Percentiles rank a stretch among this genome's conserved stretches.
These are phyloP conservation scores for Bombus huntii DNA, from an alignment of 1,140 invertebrate genomes.

Conservation along the genomic window DNA sequence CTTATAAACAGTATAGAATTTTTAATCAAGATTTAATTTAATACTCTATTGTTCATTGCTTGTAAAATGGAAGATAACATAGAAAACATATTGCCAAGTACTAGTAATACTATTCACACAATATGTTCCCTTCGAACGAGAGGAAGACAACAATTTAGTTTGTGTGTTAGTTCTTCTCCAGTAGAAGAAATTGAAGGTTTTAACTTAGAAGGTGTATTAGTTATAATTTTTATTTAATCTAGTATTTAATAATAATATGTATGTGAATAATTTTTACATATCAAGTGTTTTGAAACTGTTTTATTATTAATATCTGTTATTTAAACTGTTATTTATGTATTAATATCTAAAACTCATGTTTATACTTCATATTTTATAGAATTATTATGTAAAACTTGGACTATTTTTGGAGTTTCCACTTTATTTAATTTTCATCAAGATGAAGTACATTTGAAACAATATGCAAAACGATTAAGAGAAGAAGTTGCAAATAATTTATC, in stretches of 20 bases:
- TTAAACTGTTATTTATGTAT: no score
- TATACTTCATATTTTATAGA: slow-evolving; percentile 38
- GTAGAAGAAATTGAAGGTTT: background rate
- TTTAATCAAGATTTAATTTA: background rate
- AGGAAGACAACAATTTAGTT: slow-evolving; percentile 33
- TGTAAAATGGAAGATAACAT: background rate
- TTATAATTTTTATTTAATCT: background rate
- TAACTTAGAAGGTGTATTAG: slow-evolving; percentile 28
- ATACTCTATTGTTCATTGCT: background rate
- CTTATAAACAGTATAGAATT: background rate
- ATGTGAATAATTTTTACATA: background rate
- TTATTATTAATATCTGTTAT: no score
- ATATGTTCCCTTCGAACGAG: slow-evolving; percentile 16
- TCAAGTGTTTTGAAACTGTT: background rate
- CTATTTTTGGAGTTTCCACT: slow-evolving; percentile 71
- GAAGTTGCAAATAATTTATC: slow-evolving; percentile 70
- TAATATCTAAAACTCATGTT: background rate
- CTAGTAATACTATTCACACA: slow-evolving; percentile 1
- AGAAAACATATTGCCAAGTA: background rate
- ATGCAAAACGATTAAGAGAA: slow-evolving; percentile 75
- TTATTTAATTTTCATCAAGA: slow-evolving; percentile 71
- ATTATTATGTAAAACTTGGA: slow-evolving; percentile 71
- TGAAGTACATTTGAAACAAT: slow-evolving; percentile 72
- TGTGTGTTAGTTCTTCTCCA: background rate
- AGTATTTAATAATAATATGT: background rate